Percentiles rank a stretch among this genome's conserved stretches.
Conservation (phyloP, 2,797 vertebrate species). For the Thaleichthys pacificus region DNA sequence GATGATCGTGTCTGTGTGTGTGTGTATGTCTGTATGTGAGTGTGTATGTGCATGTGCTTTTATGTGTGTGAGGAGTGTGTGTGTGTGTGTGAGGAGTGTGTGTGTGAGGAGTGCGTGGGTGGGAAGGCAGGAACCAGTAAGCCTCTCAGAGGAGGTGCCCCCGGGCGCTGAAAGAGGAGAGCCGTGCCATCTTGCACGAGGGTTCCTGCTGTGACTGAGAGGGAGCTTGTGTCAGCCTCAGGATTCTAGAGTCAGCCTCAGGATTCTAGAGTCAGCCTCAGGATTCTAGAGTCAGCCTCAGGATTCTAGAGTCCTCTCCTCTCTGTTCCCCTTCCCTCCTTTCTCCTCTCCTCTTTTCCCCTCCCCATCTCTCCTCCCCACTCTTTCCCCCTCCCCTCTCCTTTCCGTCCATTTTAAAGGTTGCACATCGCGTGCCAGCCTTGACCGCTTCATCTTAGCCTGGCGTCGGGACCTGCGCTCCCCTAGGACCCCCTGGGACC, state of each 20-base stretch:
- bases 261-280: no score
- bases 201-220: conserved; percentile 42
- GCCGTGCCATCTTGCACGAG: conserved; percentile 39
- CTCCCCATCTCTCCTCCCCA: no score
- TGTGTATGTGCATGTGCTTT: not conserved
- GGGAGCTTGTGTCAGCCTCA: conserved; percentile 33
- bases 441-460: conserved; percentile 62
- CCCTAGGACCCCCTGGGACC: conserved; percentile 53
- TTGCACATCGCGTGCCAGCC: conserved; percentile 63
- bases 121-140: not conserved
- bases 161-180: conserved; percentile 33
- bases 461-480: conserved; percentile 52
- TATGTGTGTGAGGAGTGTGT: not conserved
- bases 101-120: conserved; percentile 23
- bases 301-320: no score
- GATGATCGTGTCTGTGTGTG: conserved; percentile 35
- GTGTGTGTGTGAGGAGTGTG: not conserved
- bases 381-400: no score
- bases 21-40: conserved; percentile 11
- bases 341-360: no score
- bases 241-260: not conserved
- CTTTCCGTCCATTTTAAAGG: no score
- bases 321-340: no score
- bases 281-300: no score
- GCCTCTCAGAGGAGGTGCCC: conserved; percentile 17